These are phyloP conservation scores for Stenotaenia linearis DNA, from an alignment of 2,888 invertebrate species.

Conservation along the genomic window DNA sequence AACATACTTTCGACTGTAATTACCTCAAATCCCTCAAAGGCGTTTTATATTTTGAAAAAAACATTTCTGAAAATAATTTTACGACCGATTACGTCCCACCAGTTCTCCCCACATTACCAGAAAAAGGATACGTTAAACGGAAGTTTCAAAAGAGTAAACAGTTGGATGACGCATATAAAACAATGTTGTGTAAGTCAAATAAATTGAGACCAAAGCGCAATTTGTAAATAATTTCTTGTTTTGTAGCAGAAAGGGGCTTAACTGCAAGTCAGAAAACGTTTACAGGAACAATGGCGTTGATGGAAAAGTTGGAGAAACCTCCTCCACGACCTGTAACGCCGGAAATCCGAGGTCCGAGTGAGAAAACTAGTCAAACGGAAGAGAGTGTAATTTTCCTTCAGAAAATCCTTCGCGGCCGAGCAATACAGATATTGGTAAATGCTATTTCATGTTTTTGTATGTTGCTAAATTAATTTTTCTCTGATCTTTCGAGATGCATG, in stretches of 20 bases:
- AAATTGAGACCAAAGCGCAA: not conserved
- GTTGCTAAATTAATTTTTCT: too few relatives aligned
- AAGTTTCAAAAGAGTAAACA: not conserved
- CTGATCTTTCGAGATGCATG: too few relatives aligned
- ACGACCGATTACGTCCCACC: not conserved
- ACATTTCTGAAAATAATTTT: not conserved
- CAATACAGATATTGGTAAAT: conserved; percentile 67
- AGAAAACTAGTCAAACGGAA: conserved; percentile 50
- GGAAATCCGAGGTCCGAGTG: conserved; percentile 44
- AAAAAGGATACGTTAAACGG: conserved; percentile 27
- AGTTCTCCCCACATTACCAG: not conserved
- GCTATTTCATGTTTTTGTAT: too few relatives aligned
- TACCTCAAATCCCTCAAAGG: not conserved
- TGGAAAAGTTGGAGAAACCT: conserved; percentile 49
- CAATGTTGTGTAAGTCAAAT: not conserved
- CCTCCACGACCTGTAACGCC: conserved; percentile 49
- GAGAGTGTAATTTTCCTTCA: conserved; percentile 60
- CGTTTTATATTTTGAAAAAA: not conserved
- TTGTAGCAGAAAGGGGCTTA: conserved; percentile 42
- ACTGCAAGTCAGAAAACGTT: not conserved
- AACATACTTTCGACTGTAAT: not conserved
- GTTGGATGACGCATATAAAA: conserved; percentile 3
- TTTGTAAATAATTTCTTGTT: conserved; percentile 36
- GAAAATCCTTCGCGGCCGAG: conserved; percentile 63
- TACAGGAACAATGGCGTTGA: conserved; percentile 39